A percentile compares a stretch with the other conserved stretches of the same genome.
phyloP scores from a whole-genome alignment of 2,113 vertebrate species.

The Mixornis gularis region DNA sequence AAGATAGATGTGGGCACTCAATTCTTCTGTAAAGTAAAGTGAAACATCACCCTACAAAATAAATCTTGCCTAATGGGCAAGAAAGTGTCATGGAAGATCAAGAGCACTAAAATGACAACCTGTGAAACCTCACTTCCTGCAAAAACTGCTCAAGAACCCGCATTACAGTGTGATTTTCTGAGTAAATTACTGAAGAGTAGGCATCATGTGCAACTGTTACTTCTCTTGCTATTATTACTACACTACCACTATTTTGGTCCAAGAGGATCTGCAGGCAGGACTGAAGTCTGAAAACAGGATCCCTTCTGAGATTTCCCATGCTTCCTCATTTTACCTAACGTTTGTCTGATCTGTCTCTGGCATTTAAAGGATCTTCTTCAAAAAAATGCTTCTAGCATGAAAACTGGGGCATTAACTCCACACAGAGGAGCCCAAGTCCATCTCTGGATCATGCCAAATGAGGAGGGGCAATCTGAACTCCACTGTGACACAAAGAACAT shows the following conservation, averaged over 20 bases:
- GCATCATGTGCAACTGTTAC: background rate
- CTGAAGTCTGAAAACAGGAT: background rate
- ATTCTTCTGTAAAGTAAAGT: background rate
- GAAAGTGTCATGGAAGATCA: background rate
- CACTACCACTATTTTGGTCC: background rate
- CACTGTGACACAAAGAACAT: background rate
- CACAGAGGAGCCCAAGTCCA: background rate
- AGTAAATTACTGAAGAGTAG: background rate
- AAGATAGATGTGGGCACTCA: background rate
- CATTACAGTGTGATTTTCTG: background rate
- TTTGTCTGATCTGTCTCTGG: background rate
- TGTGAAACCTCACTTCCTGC: background rate
- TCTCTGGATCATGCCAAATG: background rate
- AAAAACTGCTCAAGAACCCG: background rate
- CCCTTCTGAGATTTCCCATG: background rate
- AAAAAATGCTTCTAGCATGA: background rate
- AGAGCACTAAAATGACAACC: background rate
- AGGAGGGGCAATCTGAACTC: background rate
- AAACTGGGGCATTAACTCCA: background rate
- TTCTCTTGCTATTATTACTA: background rate
- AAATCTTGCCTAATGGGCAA: background rate
- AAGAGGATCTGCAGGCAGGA: background rate
- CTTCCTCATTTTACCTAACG: background rate
- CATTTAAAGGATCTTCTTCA: background rate
- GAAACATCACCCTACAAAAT: background rate